Conservation (phyloP, 2,888 invertebrate species). For the Netelia inedita region DNA sequence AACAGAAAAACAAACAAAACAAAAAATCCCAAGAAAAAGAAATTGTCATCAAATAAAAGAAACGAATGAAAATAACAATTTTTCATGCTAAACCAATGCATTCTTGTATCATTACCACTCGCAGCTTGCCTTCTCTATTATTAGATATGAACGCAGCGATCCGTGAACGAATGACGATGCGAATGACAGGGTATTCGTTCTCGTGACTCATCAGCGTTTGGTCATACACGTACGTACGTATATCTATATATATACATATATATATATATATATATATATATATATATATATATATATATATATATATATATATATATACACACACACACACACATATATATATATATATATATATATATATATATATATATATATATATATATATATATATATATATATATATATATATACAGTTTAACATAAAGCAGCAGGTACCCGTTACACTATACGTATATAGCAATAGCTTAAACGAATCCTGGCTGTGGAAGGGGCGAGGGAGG, state of each 20-base stretch:
- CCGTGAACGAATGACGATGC: slow-evolving; percentile 32
- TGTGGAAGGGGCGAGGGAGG: neutral
- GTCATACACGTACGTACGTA: neutral
- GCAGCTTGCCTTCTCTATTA: slow-evolving; percentile 46
- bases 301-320: neutral
- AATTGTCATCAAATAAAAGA: neutral
- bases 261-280: neutral
- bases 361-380: too few relatives aligned
- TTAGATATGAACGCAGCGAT: slow-evolving; percentile 54
- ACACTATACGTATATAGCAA: neutral
- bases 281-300: neutral
- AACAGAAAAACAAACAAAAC: too few relatives aligned
- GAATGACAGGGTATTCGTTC: slow-evolving; percentile 34
- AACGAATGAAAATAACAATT: neutral
- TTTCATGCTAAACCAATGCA: neutral
- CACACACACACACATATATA: neutral
- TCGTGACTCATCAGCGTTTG: slow-evolving; percentile 54
- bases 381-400: neutral
- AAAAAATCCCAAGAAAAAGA: neutral
- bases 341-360: neutral
- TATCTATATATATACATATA: neutral
- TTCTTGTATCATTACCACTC: slow-evolving; percentile 10
- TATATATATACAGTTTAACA: neutral
- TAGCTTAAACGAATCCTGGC: neutral
- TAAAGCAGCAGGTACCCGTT: neutral